A percentile compares a stretch with the other conserved stretches of the same genome.
These are phyloP conservation scores for Dermochelys coriacea DNA, from an alignment of 2,797 vertebrate species.

Conservation along the genomic window DNA sequence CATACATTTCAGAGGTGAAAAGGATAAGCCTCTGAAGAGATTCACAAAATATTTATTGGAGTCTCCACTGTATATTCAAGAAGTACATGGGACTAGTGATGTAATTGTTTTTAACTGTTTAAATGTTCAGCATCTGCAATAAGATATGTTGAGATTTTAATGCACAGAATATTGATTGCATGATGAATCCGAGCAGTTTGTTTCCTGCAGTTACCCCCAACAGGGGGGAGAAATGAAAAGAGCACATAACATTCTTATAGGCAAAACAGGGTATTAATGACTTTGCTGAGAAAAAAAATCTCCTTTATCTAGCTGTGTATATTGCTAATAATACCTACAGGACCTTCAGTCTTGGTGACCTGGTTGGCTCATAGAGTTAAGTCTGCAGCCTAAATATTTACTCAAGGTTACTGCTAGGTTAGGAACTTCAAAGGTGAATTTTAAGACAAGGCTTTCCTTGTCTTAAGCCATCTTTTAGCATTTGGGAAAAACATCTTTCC, in stretches of 20 bases:
- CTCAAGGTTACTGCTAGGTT: background rate
- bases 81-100: conserved; percentile 65
- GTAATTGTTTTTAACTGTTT: no score
- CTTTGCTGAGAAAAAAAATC: conserved; percentile 24
- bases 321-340: conserved; percentile 17
- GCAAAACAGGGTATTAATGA: conserved; percentile 11
- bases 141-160: conserved; percentile 75
- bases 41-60: conserved; percentile 80
- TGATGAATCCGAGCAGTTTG: conserved; percentile 64
- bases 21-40: conserved; percentile 66
- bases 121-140: conserved; percentile 63
- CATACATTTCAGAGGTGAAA: conserved; percentile 64
- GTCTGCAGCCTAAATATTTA: background rate
- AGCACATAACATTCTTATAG: conserved; percentile 34
- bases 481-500: background rate
- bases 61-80: conserved; percentile 41
- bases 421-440: background rate
- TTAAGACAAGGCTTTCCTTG: background rate
- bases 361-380: background rate
- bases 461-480: background rate
- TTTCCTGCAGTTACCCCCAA: conserved; percentile 67
- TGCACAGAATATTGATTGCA: conserved; percentile 69
- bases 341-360: background rate
- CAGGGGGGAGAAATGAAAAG: conserved; percentile 63
- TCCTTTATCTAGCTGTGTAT: background rate